Base-by-base conservation (phyloP, 2,888 invertebrate species). In the Catotricha subobsoleta region DNA sequence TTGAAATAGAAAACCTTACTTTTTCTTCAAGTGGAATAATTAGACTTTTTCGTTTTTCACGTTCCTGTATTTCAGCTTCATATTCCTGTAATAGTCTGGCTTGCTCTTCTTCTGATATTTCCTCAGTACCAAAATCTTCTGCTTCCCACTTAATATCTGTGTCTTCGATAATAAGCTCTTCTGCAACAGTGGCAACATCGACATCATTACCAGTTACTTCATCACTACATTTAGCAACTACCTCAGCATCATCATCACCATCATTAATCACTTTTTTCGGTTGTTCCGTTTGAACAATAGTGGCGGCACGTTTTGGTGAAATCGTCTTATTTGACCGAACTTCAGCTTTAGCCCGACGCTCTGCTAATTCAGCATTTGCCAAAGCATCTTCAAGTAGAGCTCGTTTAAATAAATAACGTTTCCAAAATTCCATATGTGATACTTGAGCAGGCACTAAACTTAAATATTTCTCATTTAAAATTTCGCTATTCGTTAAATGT, bases 371-470 rank as follows among this genome's bases (percentile, higher is more conserved):
- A 45, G 74, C 70, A 23, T 78, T 72, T 7, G 79, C 78, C 50
- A 83, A 67, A 3, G 78, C 73, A 58, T 80, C 75, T 52, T 81
- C 76, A 2, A 83, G 61, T 36, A 81, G 61, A n/a, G 82, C 80
- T 53, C 82, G 76, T 54, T 80, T 77, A 65, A 82, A 87, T 52
- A 83, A 68, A 58, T 84, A 87, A 38, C 72, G 68, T 55, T 80
- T 75, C 86, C 86, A 87, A 60, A 86, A 87, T 45, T 77, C 68
- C 16, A 74, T 70, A 51, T 81, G 76, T 2, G 76, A 67, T 13
- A 84, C 78, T 34, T 72, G 68, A 41, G 72, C 69, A 4, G 80
- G 77, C 49, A 84, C 84, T 45, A 86, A 65, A 19, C 12, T 34
- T 18, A 43, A n/a, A 55, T 65, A 65, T 49, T 65, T 60, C 41